A percentile compares a stretch with the other conserved stretches of the same genome.
phyloP scores from a whole-genome alignment of 2,113 vertebrate genomes.

The Anhinga rufa region DNA sequence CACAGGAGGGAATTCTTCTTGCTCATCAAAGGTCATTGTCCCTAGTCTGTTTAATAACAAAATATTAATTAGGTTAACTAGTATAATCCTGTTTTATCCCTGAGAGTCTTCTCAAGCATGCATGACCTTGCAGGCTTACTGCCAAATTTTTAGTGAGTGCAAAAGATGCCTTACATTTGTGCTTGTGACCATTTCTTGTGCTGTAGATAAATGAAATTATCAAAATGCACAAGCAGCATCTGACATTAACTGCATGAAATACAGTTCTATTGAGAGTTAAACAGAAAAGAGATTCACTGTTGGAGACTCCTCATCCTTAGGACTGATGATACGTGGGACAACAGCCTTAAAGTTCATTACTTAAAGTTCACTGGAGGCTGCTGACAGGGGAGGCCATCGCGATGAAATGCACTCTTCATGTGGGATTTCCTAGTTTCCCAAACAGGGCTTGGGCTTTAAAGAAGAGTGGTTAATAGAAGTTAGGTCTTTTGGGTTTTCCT shows the following conservation, averaged over 20 bases:
- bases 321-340: neutral
- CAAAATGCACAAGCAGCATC: slow-evolving; percentile 36
- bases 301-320: slow-evolving; percentile 5
- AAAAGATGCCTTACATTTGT: neutral
- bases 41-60: neutral
- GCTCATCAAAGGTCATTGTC: neutral
- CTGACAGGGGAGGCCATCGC: neutral
- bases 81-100: neutral
- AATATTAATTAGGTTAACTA: slow-evolving; percentile 32
- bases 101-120: neutral
- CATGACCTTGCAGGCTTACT: neutral
- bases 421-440: slow-evolving; percentile 4
- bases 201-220: slow-evolving; percentile 44
- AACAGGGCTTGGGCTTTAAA: neutral
- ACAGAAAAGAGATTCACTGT: slow-evolving; percentile 3
- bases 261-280: slow-evolving; percentile 32
- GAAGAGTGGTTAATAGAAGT: neutral
- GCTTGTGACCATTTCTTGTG: neutral
- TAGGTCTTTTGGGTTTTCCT: neutral
- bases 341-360: slow-evolving; percentile 41
- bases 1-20: neutral
- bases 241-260: slow-evolving; percentile 46
- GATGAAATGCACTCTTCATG: neutral
- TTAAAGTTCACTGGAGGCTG: slow-evolving; percentile 35
- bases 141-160: neutral